These are phyloP conservation scores for Prunella fulvescens DNA, from an alignment of 2,113 vertebrate genomes.

Conservation along the genomic window DNA sequence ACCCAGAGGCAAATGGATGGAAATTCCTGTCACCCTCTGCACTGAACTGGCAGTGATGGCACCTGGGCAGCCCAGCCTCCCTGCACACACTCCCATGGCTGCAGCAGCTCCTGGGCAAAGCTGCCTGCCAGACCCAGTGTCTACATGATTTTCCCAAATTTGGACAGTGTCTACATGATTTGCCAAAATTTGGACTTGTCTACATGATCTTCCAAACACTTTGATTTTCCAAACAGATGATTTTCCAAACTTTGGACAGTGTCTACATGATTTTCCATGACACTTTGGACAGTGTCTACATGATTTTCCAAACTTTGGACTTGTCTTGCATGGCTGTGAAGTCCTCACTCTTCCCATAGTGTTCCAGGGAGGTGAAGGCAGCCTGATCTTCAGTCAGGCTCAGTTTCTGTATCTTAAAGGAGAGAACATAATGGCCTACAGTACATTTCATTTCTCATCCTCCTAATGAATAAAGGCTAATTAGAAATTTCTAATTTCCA, in stretches of 20 bases:
- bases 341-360: background rate
- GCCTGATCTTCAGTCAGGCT: background rate
- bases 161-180: background rate
- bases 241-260: too few species aligned
- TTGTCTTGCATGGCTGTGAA: background rate
- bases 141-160: background rate
- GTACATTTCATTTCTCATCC: background rate
- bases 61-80: background rate
- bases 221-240: too few species aligned
- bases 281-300: background rate
- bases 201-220: too few species aligned
- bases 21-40: background rate
- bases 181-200: background rate
- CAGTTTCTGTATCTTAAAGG: background rate
- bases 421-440: background rate
- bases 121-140: background rate
- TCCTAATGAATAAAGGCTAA: background rate
- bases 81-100: background rate
- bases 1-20: background rate
- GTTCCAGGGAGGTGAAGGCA: background rate
- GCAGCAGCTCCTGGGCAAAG: background rate
- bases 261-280: background rate
- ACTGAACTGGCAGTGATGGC: background rate
- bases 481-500: slow-evolving; percentile 31
- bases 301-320: background rate